Evolutionary conservation across 1,140 invertebrate species (phyloP).

Genomic region (Chrysomallon squamiferum): DNA sequence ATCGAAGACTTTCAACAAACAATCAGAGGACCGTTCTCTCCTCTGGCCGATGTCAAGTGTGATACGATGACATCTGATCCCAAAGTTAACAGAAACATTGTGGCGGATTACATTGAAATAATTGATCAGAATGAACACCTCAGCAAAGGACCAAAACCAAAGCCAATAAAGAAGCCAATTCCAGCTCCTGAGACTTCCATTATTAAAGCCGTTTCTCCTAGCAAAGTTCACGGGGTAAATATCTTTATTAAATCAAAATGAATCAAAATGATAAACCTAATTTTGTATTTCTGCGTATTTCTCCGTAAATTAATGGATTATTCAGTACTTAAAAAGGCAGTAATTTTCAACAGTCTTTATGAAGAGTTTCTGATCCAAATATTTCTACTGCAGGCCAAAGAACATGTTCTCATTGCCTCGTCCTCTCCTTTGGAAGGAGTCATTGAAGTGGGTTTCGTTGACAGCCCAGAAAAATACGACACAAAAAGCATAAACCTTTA

Average conservation of each 20-base stretch:
- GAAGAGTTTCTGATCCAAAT: too few relatives aligned
- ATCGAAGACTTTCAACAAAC: not conserved
- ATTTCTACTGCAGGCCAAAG: not conserved
- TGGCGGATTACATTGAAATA: not conserved
- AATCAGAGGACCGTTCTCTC: not conserved
- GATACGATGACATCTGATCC: not conserved
- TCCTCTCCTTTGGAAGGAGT: not conserved
- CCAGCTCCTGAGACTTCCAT: too few relatives aligned
- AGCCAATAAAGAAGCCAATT: too few relatives aligned
- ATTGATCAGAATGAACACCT: not conserved
- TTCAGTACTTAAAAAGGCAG: too few relatives aligned
- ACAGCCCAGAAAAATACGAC: not conserved
- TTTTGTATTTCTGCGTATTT: too few relatives aligned
- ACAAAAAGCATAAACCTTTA: not conserved
- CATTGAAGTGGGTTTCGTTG: not conserved
- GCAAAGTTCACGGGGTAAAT: too few relatives aligned
- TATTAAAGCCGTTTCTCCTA: too few relatives aligned
- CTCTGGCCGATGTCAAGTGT: not conserved
- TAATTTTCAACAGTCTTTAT: too few relatives aligned
- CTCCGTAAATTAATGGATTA: too few relatives aligned
- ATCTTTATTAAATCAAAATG: too few relatives aligned
- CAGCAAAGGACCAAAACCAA: too few relatives aligned
- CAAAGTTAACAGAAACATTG: slow-evolving; percentile 1
- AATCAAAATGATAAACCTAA: too few relatives aligned
- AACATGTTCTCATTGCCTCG: not conserved